A percentile compares a stretch with the other conserved stretches of the same genome.
These are phyloP conservation scores for Drosophila ohnishii DNA, from an alignment of 1,140 invertebrate genomes.

Conservation along the genomic window DNA sequence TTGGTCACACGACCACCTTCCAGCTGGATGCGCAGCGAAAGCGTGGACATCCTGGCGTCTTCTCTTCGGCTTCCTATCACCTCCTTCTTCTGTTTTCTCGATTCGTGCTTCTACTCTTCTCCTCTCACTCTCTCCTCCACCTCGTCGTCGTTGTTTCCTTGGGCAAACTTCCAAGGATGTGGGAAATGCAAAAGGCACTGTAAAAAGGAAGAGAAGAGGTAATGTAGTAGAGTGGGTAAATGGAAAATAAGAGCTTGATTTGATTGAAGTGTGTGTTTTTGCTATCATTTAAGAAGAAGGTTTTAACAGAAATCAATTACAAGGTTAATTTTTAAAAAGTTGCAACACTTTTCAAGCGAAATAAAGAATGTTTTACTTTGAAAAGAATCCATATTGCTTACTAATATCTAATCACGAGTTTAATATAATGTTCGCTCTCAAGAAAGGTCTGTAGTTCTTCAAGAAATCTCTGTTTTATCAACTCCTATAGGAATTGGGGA, in stretches of 20 bases:
- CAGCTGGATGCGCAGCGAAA: constrained; percentile 97
- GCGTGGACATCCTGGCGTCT: constrained; percentile 83
- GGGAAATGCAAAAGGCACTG: constrained; percentile 79
- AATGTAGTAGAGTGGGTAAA: not conserved
- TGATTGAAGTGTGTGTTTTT: not conserved
- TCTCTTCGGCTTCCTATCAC: constrained; percentile 26
- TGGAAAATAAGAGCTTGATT: no score
- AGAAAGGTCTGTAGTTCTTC: no score
- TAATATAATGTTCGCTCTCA: not conserved
- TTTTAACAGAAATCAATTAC: not conserved
- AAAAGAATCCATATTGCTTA: not conserved
- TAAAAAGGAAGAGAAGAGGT: not conserved
- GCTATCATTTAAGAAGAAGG: not conserved
- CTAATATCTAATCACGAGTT: no score
- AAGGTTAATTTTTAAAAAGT: not conserved
- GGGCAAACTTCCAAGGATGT: constrained; percentile 61
- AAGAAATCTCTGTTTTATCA: not conserved
- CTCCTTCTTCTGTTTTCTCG: constrained; percentile 19
- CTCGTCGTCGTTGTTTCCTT: constrained; percentile 60
- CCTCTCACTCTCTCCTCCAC: constrained; percentile 34
- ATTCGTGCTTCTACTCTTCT: constrained; percentile 34
- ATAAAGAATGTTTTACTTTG: not conserved
- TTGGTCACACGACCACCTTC: constrained; percentile 97
- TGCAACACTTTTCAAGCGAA: not conserved
- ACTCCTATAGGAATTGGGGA: not conserved